Evolutionary conservation across 2,888 invertebrate species (phyloP), one percentile per base, ranked within the genome.

Genomic region (Zonitis immaculata): DNA sequence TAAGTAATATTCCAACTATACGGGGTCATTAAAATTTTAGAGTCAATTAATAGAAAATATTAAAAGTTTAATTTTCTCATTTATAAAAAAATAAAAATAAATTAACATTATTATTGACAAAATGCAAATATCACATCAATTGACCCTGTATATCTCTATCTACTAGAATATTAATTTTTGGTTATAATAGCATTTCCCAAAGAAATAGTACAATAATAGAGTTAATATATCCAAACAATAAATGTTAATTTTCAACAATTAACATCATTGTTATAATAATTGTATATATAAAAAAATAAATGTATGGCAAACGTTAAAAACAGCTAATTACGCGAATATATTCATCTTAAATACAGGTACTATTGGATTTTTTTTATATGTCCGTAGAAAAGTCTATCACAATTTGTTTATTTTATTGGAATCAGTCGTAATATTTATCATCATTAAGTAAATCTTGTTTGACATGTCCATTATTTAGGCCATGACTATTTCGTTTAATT

Each of bases 401-500:
- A 39, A 22, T 22, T 22, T 4, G 5, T 22, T 3, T 22, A 22
- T 22, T 16, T 16, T 4, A 9, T 11, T 11, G 16, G 9, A 11
- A 28, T 65, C 62, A 68, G 58, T 66, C 63, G 50, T 64, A 68
- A 48, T 65, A 67, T 51, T 68, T 68, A 55, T 70, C 68, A 58
- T 64, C 65, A 46, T 62, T 63, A 50, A 52, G 47, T 28, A 60
- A 53, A 44, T 66, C 65, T 49, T 65, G 66, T 47, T 69, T 71
- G 42, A 67, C 63, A 61, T 76, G 76, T 42, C 82, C 85, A 68
- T 87, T 87, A 22, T 86, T 85, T 49, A 82, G 70, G 56, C 78
- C 80, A 76, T 89, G 79, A 63, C 89, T 88, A 72, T 90, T 89
- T 45, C 90, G 60, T 56, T 73, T 73, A 25, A 72, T 67, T 59